phyloP scores from a whole-genome alignment of 2,888 invertebrate species.

The Camponotus fellah region DNA sequence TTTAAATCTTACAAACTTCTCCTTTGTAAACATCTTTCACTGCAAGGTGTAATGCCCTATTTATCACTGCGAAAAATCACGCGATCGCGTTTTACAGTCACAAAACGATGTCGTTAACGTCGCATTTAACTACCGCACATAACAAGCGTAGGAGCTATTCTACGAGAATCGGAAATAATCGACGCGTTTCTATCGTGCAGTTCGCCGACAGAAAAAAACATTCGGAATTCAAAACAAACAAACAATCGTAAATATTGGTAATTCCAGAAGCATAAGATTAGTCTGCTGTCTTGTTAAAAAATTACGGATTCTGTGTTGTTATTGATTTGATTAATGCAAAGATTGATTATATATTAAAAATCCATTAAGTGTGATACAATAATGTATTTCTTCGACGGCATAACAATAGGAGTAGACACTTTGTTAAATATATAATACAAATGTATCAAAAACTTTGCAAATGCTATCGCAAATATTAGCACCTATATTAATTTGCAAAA shows the following conservation, averaged over 20 bases:
- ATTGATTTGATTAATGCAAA: neutral
- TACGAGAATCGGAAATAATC: conserved; percentile 46
- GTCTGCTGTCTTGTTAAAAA: neutral
- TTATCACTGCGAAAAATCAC: conserved; percentile 55
- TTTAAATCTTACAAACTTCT: conserved; percentile 8
- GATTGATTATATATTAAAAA: conserved; percentile 27
- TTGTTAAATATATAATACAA: conserved; percentile 18
- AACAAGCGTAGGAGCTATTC: conserved; percentile 34
- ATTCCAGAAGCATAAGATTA: conserved; percentile 17
- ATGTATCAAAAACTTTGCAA: conserved; percentile 23
- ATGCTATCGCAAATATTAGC: neutral
- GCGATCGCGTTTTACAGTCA: conserved; percentile 25
- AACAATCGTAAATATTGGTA: conserved; percentile 25
- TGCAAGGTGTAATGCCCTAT: conserved; percentile 24
- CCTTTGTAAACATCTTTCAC: conserved; percentile 8
- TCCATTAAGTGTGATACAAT: neutral
- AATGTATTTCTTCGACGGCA: neutral
- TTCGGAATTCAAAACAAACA: neutral
- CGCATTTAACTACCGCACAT: conserved; percentile 31
- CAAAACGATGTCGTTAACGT: conserved; percentile 46
- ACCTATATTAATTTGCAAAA: neutral
- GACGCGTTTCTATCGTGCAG: neutral
- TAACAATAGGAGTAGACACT: neutral
- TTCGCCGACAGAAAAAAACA: neutral
- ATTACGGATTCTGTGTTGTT: neutral